Percentiles rank a stretch among this genome's conserved stretches.
Conservation (phyloP, 1,140 invertebrate species). For the Dolichoris vasculosae region DNA sequence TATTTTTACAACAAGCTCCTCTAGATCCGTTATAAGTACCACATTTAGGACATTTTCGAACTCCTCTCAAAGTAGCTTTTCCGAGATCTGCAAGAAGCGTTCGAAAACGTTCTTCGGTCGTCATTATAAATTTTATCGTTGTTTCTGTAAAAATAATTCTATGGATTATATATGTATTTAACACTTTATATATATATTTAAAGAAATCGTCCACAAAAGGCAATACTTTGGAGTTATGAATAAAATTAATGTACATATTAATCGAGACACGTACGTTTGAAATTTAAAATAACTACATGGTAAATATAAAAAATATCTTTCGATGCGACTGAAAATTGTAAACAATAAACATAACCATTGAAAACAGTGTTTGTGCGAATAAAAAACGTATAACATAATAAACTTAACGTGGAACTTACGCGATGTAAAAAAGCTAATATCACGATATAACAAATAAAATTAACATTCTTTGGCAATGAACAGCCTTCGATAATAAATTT, state of each 20-base stretch:
- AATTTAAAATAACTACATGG: no score
- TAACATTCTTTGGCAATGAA: conserved; percentile 17
- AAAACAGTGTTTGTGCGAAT: not conserved
- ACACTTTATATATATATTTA: not conserved
- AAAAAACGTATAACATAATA: not conserved
- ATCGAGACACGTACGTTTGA: no score
- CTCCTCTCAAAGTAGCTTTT: conserved; percentile 81
- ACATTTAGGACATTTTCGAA: conserved; percentile 87
- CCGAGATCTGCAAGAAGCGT: conserved; percentile 78
- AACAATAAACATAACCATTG: conserved; percentile 47
- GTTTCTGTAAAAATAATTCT: not conserved
- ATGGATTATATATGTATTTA: not conserved
- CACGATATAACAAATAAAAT: not conserved
- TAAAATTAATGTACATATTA: no score
- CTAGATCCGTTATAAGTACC: conserved; percentile 85
- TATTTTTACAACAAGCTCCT: conserved; percentile 85
- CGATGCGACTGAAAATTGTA: conserved; percentile 1
- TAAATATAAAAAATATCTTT: not conserved
- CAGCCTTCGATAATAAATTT: not conserved
- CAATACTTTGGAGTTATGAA: not conserved
- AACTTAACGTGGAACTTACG: not conserved
- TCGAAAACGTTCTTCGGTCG: conserved; percentile 70
- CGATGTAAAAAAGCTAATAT: not conserved
- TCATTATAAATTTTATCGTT: conserved; percentile 57
- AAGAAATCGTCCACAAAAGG: not conserved